Percentiles rank a stretch among this genome's conserved stretches.
These are phyloP conservation scores for Coreius guichenoti DNA, from an alignment of 2,797 vertebrate species.

Conservation along the genomic window DNA sequence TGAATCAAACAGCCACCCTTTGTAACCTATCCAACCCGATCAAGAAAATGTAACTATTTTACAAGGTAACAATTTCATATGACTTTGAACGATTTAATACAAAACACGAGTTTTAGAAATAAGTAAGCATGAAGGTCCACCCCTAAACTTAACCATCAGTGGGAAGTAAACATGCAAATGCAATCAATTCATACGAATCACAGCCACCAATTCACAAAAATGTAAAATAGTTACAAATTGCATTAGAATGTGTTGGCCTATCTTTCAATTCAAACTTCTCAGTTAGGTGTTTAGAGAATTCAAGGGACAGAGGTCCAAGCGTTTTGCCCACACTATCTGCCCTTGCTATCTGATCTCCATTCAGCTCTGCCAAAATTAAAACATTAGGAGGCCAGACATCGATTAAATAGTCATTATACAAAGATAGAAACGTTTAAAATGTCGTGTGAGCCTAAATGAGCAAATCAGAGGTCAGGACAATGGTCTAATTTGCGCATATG, in stretches of 20 bases:
- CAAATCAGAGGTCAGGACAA: constrained; percentile 93
- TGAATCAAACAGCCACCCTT: constrained; percentile 23
- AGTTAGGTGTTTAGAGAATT: constrained; percentile 1
- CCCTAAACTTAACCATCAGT: background rate
- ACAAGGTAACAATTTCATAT: background rate
- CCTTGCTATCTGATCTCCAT: constrained; percentile 16
- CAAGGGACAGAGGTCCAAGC: background rate
- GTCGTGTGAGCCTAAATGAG: constrained; percentile 90
- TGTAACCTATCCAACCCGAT: background rate
- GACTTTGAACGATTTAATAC: too few species aligned
- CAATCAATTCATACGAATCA: background rate
- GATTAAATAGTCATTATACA: constrained; percentile 22
- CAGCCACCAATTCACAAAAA: background rate
- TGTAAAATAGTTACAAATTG: background rate
- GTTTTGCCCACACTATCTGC: background rate
- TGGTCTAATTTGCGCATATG: constrained; percentile 98
- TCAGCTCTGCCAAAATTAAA: constrained; percentile 30
- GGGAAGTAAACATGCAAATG: background rate
- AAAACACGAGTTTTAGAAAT: background rate
- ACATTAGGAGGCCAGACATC: background rate
- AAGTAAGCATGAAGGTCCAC: background rate
- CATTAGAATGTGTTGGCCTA: background rate
- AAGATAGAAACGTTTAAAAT: background rate
- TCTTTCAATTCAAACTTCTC: background rate
- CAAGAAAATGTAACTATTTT: background rate